Base-by-base conservation (phyloP, 2,797 vertebrate genomes). In the Sparidentex hasta region DNA sequence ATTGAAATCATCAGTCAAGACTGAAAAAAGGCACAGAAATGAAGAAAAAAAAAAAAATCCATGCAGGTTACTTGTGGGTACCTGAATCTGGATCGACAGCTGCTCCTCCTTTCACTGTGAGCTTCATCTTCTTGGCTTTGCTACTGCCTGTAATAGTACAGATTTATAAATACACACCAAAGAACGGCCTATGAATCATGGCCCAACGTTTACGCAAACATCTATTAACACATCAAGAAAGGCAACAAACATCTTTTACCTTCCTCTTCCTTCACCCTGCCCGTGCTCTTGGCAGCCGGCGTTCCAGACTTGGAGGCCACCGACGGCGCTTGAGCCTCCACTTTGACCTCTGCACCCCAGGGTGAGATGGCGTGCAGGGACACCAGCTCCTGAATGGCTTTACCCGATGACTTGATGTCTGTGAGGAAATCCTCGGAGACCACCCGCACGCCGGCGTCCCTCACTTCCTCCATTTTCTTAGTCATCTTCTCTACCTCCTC, bases 41-140 rank as follows among this genome's bases (percentile, higher is more conserved):
- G 5, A 23, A 54, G 29, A 29, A 29, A 0, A 23, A 27, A 1
- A 20, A 27, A 27, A 27, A 3, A 54, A 21, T 29, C 3, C 46
- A 47, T 33, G 7, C 4, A 38, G 17, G 13, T 4, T 2, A 4
- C 14, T 54, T 8, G 16, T 47, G 7, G 21, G 83, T 84, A 99
- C 98, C 98, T 54, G 98, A 99, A 77, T 98, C 98, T 29, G 98
- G 98, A 80, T 99, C 98, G 38, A 99, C 97, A 17, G 98, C 98
- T 20, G 98, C 98, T 85, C 98, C 98, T 82, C 98, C 98, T 94
- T 99, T 99, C 33, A 99, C 97, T 0, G 98, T 99, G 67, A 99
- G 91, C 69, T 99, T 99, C 98, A 99, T 97, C 89, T 97, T 99
- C 93, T 99, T 99, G 68, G 96, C 91, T 89, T 99, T 99, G 93